Evolutionary conservation across 2,113 vertebrate genomes (phyloP).

Genomic region (Athene noctua): DNA sequence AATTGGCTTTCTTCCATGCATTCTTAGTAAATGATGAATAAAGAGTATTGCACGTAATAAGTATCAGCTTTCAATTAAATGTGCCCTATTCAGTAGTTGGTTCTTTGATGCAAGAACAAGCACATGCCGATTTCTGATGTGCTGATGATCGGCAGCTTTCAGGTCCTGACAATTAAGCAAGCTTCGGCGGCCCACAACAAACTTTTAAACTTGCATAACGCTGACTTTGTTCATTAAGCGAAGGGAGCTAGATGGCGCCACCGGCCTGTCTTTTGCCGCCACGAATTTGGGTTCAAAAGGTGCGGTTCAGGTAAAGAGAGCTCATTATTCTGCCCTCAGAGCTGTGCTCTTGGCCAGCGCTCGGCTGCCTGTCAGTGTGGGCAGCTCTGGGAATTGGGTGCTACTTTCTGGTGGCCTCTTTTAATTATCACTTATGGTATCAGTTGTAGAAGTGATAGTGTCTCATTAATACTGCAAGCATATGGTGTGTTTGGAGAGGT

Average conservation of each 20-base stretch:
- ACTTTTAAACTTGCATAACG: accelerated
- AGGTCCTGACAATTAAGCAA: background rate
- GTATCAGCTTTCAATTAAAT: background rate
- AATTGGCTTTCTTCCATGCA: background rate
- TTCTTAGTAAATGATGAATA: background rate
- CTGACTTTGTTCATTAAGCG: accelerated
- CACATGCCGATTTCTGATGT: background rate
- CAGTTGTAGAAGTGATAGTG: accelerated
- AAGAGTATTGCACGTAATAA: background rate
- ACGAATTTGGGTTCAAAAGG: background rate
- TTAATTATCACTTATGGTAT: accelerated
- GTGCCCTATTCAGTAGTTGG: background rate
- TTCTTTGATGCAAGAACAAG: background rate
- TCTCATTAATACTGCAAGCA: accelerated
- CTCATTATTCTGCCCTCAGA: background rate
- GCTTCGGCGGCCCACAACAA: accelerated
- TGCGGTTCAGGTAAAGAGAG: background rate
- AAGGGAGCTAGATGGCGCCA: background rate
- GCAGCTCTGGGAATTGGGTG: background rate
- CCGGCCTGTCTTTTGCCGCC: background rate
- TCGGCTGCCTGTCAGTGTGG: accelerated
- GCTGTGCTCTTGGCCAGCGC: accelerated
- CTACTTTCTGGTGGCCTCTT: background rate
- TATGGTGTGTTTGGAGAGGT: background rate
- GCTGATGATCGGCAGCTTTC: background rate